Evolutionary conservation across 2,113 vertebrate species (phyloP).

Genomic region (Daboia siamensis): DNA sequence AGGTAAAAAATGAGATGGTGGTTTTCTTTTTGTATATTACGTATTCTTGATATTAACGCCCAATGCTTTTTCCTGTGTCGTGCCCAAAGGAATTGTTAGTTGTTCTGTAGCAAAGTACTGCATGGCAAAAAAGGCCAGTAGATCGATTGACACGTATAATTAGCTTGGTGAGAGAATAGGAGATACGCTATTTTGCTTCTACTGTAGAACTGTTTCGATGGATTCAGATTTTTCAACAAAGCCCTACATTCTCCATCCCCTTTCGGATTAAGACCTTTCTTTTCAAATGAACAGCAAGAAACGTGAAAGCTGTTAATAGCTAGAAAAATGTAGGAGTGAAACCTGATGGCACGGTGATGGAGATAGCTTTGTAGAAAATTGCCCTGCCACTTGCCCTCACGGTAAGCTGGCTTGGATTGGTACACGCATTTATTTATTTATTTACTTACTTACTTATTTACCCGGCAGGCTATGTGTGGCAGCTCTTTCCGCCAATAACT

Average conservation of each 20-base stretch:
- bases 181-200: background rate
- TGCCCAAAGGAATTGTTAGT: background rate
- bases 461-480: conserved; percentile 87
- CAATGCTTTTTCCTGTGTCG: background rate
- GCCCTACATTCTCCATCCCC: background rate
- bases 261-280: background rate
- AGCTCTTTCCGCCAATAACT: conserved; percentile 90
- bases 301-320: background rate
- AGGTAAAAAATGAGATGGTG: background rate
- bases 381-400: no score
- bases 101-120: background rate
- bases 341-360: background rate
- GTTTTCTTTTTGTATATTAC: background rate
- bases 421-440: background rate
- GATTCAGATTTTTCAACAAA: background rate
- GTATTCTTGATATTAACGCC: background rate
- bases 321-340: background rate
- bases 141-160: background rate
- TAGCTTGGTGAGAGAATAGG: background rate
- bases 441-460: background rate
- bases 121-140: background rate
- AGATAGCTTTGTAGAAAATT: background rate
- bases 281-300: background rate
- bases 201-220: no score
- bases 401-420: background rate